Evolutionary conservation across 1,140 invertebrate genomes (phyloP).

Genomic region (Rhizoglyphus robini): DNA sequence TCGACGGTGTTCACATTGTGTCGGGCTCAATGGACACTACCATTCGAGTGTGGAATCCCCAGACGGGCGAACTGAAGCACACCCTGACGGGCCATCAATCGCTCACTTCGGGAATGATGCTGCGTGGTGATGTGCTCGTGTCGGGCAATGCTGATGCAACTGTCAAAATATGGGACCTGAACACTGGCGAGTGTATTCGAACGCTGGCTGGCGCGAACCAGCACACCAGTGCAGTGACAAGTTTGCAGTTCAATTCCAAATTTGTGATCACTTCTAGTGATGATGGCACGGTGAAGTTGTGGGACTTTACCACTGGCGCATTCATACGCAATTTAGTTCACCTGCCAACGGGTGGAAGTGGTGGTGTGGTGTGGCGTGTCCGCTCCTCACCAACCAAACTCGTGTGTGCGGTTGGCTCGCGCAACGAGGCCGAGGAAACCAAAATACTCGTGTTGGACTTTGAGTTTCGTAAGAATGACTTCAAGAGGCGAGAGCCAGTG

Average conservation of each 20-base stretch:
- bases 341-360: constrained; percentile 82
- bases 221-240: constrained; percentile 94
- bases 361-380: constrained; percentile 96
- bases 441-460: constrained; percentile 65
- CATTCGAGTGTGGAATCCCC: constrained; percentile 95
- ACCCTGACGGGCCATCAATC: constrained; percentile 94
- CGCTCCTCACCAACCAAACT: constrained; percentile 88
- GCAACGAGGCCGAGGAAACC: constrained; percentile 96
- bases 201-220: constrained; percentile 89
- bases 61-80: constrained; percentile 74
- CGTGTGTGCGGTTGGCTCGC: constrained; percentile 91
- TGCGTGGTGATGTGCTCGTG: constrained; percentile 90
- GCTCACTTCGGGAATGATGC: constrained; percentile 91
- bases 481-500: no score
- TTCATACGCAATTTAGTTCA: constrained; percentile 90
- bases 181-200: constrained; percentile 87
- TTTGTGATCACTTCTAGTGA: constrained; percentile 99
- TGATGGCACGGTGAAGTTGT: constrained; percentile 96
- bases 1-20: constrained; percentile 92
- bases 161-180: constrained; percentile 98
- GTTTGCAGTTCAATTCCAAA: constrained; percentile 88
- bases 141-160: constrained; percentile 97
- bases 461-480: constrained; percentile 16
- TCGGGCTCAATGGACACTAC: constrained; percentile 93
- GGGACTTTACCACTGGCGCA: constrained; percentile 89